phyloP scores from a whole-genome alignment of 2,797 vertebrate genomes.

The Fratercula arctica region DNA sequence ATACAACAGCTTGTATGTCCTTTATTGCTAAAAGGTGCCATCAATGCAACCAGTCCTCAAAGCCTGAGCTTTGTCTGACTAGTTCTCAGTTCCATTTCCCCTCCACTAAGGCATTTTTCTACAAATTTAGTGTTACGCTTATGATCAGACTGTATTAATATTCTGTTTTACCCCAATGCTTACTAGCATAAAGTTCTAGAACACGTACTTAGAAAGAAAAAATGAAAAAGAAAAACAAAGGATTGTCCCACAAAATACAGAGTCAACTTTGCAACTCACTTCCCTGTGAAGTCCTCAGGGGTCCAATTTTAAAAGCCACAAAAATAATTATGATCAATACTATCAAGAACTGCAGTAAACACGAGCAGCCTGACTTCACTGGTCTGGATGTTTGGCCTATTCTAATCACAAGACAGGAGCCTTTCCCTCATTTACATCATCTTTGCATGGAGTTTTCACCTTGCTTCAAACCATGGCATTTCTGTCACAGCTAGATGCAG shows the following conservation, averaged over 20 bases:
- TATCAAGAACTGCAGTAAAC: not conserved
- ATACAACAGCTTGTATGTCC: not conserved
- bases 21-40: not conserved
- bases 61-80: not conserved
- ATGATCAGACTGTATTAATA: not conserved
- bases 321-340: not conserved
- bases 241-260: not conserved
- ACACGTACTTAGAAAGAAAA: not conserved
- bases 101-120: not conserved
- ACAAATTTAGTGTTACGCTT: not conserved
- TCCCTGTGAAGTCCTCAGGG: not conserved
- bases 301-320: not conserved
- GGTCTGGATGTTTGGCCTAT: not conserved
- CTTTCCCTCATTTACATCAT: not conserved
- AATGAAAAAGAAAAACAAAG: not conserved
- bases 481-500: not conserved
- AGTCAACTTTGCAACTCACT: not conserved
- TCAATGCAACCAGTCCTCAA: not conserved
- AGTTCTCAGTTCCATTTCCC: not conserved
- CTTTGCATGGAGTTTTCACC: not conserved
- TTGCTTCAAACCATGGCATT: not conserved
- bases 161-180: not conserved
- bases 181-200: not conserved
- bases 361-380: not conserved
- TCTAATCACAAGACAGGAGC: not conserved